Conservation (phyloP, 37 sponge, comb jelly and placozoan species). For the Aplysina aerophoba region DNA sequence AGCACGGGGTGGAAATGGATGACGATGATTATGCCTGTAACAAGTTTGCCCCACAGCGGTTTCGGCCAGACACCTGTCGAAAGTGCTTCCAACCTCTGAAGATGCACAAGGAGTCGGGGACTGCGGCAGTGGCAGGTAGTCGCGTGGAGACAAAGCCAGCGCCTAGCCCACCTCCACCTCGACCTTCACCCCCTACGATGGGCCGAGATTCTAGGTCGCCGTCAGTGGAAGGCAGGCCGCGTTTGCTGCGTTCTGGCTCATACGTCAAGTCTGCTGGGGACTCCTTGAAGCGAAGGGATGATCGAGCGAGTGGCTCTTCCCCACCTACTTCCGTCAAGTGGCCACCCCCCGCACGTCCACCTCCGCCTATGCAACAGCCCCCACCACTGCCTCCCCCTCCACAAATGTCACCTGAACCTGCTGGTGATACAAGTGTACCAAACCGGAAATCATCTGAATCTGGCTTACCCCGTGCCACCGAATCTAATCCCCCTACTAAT, state of each 20-base stretch:
- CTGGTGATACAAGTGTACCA: no score
- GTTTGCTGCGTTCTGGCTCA: no score
- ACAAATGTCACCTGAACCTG: neutral
- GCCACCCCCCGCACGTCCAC: neutral
- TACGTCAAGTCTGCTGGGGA: slow-evolving; percentile 12
- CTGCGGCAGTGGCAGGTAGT: no score
- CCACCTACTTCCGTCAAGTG: neutral
- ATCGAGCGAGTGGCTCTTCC: neutral
- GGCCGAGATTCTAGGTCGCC: neutral
- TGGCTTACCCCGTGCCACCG: no score
- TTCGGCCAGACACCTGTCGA: slow-evolving; percentile 55
- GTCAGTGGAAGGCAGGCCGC: no score
- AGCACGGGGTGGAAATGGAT: neutral
- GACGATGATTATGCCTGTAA: slow-evolving; percentile 72
- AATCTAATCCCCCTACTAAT: no score
- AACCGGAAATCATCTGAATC: no score
- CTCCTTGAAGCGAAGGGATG: neutral
- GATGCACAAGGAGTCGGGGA: slow-evolving; percentile 28
- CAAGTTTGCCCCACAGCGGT: slow-evolving; percentile 68
- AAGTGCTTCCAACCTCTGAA: slow-evolving; percentile 64
- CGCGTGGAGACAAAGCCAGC: neutral
- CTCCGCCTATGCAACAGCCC: neutral
- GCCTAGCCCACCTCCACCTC: neutral
- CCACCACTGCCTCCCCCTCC: slow-evolving; percentile 10
- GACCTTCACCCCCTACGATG: neutral